These are phyloP conservation scores for Agonopterix arenella DNA, from an alignment of 2,888 invertebrate species.

Conservation along the genomic window DNA sequence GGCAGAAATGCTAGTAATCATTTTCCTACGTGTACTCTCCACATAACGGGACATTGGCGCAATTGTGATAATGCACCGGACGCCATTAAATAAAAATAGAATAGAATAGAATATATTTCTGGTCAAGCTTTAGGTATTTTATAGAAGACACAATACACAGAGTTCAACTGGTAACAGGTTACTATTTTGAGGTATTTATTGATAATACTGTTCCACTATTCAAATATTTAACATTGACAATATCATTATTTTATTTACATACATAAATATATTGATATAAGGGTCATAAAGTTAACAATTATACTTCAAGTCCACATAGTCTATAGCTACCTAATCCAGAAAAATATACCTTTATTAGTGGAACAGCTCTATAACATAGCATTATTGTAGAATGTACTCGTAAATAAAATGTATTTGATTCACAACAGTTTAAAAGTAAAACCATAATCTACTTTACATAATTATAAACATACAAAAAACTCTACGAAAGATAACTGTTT, in stretches of 20 bases:
- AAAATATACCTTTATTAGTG: constrained; percentile 15
- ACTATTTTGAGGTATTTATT: constrained; percentile 39
- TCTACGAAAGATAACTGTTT: too few relatives aligned
- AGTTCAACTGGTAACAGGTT: constrained; percentile 42
- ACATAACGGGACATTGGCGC: too few relatives aligned
- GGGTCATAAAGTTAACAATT: too few relatives aligned
- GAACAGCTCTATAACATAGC: constrained; percentile 30
- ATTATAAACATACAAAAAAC: not conserved
- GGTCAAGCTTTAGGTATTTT: constrained; percentile 6
- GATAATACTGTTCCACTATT: constrained; percentile 44
- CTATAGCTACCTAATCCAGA: not conserved
- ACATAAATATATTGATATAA: not conserved
- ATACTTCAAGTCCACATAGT: not conserved
- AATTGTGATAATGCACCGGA: too few relatives aligned
- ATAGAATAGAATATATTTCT: too few relatives aligned
- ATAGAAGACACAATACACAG: constrained; percentile 7
- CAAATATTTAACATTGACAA: constrained; percentile 22
- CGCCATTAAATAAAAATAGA: too few relatives aligned
- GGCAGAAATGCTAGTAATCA: too few relatives aligned
- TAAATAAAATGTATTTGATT: not conserved
- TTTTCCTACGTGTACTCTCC: too few relatives aligned
- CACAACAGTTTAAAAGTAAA: not conserved
- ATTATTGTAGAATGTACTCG: constrained; percentile 3
- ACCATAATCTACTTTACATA: not conserved
- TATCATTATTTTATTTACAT: constrained; percentile 2